Conservation (phyloP, 2,797 vertebrate genomes). For the Muscicapa comitata region DNA sequence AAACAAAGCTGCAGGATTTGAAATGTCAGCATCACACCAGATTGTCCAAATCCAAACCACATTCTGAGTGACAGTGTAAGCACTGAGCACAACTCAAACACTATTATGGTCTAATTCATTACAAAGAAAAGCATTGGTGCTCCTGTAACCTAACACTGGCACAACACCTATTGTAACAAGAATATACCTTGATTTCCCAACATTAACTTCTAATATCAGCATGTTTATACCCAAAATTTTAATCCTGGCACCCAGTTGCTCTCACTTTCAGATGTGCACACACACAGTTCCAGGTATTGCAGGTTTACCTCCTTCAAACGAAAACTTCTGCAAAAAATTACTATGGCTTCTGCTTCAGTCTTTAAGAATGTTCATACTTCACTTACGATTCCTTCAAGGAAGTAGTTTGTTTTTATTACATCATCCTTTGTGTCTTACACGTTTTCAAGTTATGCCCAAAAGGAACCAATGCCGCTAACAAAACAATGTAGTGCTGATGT, state of each 20-base stretch:
- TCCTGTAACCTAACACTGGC: neutral
- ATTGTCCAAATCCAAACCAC: neutral
- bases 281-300: neutral
- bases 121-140: neutral
- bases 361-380: neutral
- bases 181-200: neutral
- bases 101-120: neutral
- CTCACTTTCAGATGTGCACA: neutral
- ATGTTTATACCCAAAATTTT: neutral
- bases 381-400: neutral
- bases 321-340: neutral
- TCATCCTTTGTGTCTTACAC: neutral
- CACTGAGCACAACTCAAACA: neutral
- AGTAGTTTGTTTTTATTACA: neutral
- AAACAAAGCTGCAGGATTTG: neutral
- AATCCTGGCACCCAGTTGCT: neutral
- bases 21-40: neutral
- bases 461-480: neutral
- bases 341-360: neutral
- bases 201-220: neutral
- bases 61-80: neutral
- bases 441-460: neutral
- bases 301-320: neutral
- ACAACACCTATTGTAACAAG: neutral
- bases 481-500: accelerated